Evolutionary conservation across 2,113 vertebrate genomes (phyloP), one percentile per base, ranked within the genome.

Genomic region (Anas platyrhynchos): DNA sequence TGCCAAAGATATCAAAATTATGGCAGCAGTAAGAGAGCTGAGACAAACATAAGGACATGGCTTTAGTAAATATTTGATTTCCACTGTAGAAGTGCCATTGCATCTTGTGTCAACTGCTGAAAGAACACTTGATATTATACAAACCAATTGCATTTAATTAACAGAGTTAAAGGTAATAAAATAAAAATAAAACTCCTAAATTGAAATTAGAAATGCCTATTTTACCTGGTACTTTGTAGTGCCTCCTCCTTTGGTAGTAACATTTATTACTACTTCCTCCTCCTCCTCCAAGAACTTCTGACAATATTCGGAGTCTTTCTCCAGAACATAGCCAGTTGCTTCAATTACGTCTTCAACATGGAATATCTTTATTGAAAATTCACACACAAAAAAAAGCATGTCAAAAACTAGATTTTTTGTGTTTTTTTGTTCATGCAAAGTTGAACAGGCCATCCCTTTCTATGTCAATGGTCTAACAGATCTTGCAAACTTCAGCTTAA

Each of bases 291-390:
- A 90, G 86, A 99, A 99, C 87, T 98, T 99, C 96, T 99, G 99
- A 97, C 98, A 97, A 98, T 99, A 99, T 94, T 99, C 99, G 0
- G 99, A 99, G 91, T 99, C 99, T 32, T 98, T 99, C 74, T 99
- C 99, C 90, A 99, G 96, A 50, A 99, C 43, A 80, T 99, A 99
- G 17, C 99, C 99, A 1, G 98, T 99, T 98, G 99, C 98, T 97
- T 99, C 99, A 97, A 99, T 98, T n/a, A 99, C 94, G 91, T 99
- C 99, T 96, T 99, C 99, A 92, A 99, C 97, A 88, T 99, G 99
- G 94, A 98, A 99, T 95, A 99, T 97, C 99, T 99, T 91, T 2
- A 82, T 36, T 36, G 13, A 76, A 94, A 95, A 80, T 86, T 77
- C 34, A 88, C 16, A 91, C 32, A 59, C 78, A n/a, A 90, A 81